Evolutionary conservation across 2,113 vertebrate species (phyloP), one percentile per base, ranked within the genome.

Genomic region (Athene noctua): DNA sequence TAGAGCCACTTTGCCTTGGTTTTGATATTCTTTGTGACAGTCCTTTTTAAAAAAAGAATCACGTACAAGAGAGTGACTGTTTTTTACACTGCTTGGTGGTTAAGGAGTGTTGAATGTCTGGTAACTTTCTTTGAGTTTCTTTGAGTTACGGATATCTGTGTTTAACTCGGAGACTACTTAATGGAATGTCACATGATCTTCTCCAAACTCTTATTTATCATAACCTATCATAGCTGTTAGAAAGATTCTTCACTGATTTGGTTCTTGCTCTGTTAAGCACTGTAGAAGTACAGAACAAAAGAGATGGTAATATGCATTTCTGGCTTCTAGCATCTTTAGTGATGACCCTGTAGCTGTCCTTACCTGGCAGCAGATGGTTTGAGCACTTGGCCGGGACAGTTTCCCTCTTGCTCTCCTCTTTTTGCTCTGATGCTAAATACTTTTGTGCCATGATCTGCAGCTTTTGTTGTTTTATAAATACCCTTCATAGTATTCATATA

Each of bases 151-250:
- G 51, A 22, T 92, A 70, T 83, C 52, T 87, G 44, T 42, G 29
- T 91, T 97, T 90, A 92, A 80, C 67, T 86, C 74, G 34, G 52
- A 89, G 47, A 16, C 62, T 65, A 11, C 30, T 86, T 96, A 92
- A 81, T 58, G 74, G 59, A 38, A 90, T 88, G 85, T 49, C 59
- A 34, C 2, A 2, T 46, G 54, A 77, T 88, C 65, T 75, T 73
- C 85, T 86, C 46, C 62, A 77, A 94, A 73, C 19, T 86, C 79
- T 88, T 93, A 90, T 77, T 90, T 80, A 23, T 90, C 70, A 40
- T 71, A 91, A 85, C 38, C 29, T 62, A 19, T 71, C 44, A 25
- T 52, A 62, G 44, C 36, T 78, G 16, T 75, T 85, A 42, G 74
- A 34, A 80, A 7, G 49, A 52, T 21, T 52, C 49, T 55, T 93